These are phyloP conservation scores for Bugula neritina DNA, from an alignment of 2,888 invertebrate species.

Conservation along the genomic window DNA sequence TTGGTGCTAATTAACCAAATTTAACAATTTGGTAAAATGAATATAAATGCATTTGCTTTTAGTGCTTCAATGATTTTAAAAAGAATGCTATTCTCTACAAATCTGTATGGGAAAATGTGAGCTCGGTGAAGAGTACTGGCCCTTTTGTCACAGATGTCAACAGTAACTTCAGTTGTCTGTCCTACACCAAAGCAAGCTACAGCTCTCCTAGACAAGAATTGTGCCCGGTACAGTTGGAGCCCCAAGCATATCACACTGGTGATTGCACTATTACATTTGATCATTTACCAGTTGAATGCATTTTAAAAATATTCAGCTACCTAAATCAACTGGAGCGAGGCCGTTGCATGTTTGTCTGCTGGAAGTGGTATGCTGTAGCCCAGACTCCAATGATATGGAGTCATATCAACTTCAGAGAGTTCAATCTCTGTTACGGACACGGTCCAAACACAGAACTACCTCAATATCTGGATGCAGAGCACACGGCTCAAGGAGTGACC, in stretches of 20 bases:
- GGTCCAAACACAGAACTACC: background rate
- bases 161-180: background rate
- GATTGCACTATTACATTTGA: too few species aligned
- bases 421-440: constrained; percentile 37
- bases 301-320: constrained; percentile 45
- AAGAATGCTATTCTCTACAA: background rate
- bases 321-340: constrained; percentile 43
- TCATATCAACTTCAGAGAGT: constrained; percentile 42
- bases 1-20: too few species aligned
- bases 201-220: background rate
- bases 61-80: background rate
- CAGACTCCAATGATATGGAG: constrained; percentile 43
- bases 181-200: background rate
- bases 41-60: too few species aligned
- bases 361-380: constrained; percentile 40
- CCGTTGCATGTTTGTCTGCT: constrained; percentile 38
- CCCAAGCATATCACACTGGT: background rate
- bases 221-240: background rate
- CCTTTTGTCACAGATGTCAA: background rate
- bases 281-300: constrained; percentile 41
- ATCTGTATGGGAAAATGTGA: background rate
- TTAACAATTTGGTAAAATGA: too few species aligned
- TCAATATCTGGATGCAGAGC: background rate
- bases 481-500: background rate
- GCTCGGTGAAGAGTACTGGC: background rate